These are phyloP conservation scores for Prosopocoilus inquinatus DNA, from an alignment of 2,888 invertebrate genomes.

Conservation along the genomic window DNA sequence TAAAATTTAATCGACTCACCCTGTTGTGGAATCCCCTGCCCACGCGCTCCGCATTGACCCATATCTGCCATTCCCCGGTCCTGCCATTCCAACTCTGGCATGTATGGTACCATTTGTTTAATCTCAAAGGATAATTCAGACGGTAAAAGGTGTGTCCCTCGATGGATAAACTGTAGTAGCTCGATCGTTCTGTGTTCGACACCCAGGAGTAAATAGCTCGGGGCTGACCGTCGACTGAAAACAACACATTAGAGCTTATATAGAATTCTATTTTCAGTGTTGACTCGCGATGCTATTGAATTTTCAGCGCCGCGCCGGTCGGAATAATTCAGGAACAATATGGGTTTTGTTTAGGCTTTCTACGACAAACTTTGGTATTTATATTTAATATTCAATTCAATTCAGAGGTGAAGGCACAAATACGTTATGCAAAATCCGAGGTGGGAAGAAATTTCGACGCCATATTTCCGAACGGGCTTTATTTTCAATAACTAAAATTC, in stretches of 20 bases:
- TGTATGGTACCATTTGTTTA: conserved; percentile 80
- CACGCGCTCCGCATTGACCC: conserved; percentile 82
- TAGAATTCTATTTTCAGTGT: too few relatives aligned
- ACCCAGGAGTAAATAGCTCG: conserved; percentile 77
- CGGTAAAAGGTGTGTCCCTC: conserved; percentile 81
- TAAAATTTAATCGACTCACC: conserved; percentile 55
- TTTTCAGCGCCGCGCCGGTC: too few relatives aligned
- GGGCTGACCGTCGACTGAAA: conserved; percentile 69
- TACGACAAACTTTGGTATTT: too few relatives aligned
- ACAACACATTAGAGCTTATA: neutral
- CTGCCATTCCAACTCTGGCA: conserved; percentile 88
- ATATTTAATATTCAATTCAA: too few relatives aligned
- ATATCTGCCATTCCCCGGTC: conserved; percentile 87
- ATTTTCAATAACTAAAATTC: too few relatives aligned
- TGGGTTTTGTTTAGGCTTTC: too few relatives aligned
- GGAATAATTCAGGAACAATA: too few relatives aligned
- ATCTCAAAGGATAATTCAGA: conserved; percentile 65
- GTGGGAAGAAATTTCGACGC: too few relatives aligned
- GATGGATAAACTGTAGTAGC: conserved; percentile 78
- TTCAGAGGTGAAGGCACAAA: too few relatives aligned
- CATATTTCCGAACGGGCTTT: too few relatives aligned
- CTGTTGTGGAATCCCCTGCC: conserved; percentile 84
- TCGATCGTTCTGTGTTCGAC: conserved; percentile 75
- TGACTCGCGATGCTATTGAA: too few relatives aligned
- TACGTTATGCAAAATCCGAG: too few relatives aligned